Conservation (phyloP, 2,797 vertebrate species). For the Channa striata region DNA sequence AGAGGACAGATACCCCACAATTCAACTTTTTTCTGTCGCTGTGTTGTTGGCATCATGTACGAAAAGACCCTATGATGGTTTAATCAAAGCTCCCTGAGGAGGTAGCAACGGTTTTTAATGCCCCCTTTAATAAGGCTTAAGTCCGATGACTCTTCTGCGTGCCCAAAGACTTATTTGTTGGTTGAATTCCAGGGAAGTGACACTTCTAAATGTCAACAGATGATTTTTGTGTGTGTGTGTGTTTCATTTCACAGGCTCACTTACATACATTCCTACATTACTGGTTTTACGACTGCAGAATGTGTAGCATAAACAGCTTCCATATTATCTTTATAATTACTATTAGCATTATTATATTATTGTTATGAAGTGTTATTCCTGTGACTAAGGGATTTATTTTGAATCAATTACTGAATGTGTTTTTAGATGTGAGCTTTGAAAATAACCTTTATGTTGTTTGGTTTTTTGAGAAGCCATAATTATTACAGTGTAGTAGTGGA, state of each 20-base stretch:
- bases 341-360: too few species aligned
- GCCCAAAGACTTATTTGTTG: background rate
- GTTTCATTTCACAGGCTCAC: background rate
- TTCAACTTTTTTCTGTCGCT: background rate
- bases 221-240: background rate
- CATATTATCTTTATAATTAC: too few species aligned
- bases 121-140: background rate
- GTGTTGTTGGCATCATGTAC: constrained; percentile 4
- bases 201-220: background rate
- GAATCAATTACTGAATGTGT: too few species aligned
- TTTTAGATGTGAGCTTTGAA: too few species aligned
- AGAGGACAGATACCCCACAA: constrained; percentile 40
- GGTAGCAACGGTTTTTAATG: background rate
- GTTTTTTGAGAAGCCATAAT: too few species aligned
- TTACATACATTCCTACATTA: background rate
- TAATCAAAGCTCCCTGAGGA: background rate
- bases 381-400: too few species aligned
- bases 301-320: background rate
- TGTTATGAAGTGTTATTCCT: too few species aligned
- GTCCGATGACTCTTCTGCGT: background rate
- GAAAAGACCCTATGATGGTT: background rate
- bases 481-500: too few species aligned
- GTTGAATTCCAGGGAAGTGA: background rate
- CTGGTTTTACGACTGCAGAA: background rate
- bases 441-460: too few species aligned